A percentile compares a stretch with the other conserved stretches of the same genome.
These are phyloP conservation scores for Sabatieria punctata DNA, from an alignment of 2,888 invertebrate genomes.

Conservation along the genomic window DNA sequence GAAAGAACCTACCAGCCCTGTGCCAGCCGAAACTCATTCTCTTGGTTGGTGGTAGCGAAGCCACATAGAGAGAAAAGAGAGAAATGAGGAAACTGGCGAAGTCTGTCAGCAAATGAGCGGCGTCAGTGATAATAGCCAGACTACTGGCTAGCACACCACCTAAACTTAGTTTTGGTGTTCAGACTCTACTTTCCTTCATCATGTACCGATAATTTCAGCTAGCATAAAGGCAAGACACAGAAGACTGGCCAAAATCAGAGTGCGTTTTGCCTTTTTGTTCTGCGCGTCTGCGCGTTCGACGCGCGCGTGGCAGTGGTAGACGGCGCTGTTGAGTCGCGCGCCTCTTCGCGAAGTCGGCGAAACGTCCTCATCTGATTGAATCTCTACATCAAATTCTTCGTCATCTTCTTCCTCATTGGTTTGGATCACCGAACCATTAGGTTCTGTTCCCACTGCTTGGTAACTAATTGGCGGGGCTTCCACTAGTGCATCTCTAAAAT, in stretches of 20 bases:
- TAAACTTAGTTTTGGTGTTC: conserved; percentile 20
- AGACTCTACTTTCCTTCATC: not conserved
- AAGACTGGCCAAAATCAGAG: conserved; percentile 69
- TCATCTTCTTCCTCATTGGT: no score
- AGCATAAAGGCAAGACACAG: conserved; percentile 84
- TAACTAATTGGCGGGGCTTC: no score
- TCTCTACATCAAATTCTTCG: no score
- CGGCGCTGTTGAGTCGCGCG: no score
- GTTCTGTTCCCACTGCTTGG: no score
- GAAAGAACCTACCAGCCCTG: conserved; percentile 50
- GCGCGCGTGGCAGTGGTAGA: conserved; percentile 2
- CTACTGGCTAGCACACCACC: conserved; percentile 56
- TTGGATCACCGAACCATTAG: no score
- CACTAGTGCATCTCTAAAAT: no score
- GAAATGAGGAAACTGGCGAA: conserved; percentile 97
- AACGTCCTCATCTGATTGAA: no score
- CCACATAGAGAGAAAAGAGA: conserved; percentile 75
- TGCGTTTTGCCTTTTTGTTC: conserved; percentile 52
- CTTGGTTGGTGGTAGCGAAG: conserved; percentile 60
- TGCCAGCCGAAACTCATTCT: conserved; percentile 84
- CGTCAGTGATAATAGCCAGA: conserved; percentile 78
- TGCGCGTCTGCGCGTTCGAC: conserved; percentile 11
- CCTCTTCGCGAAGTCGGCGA: no score
- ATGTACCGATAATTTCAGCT: conserved; percentile 54
- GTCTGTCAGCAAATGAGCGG: conserved; percentile 90